These are phyloP conservation scores for Lontra canadensis DNA, from an alignment of 2,113 vertebrate species.

Conservation along the genomic window DNA sequence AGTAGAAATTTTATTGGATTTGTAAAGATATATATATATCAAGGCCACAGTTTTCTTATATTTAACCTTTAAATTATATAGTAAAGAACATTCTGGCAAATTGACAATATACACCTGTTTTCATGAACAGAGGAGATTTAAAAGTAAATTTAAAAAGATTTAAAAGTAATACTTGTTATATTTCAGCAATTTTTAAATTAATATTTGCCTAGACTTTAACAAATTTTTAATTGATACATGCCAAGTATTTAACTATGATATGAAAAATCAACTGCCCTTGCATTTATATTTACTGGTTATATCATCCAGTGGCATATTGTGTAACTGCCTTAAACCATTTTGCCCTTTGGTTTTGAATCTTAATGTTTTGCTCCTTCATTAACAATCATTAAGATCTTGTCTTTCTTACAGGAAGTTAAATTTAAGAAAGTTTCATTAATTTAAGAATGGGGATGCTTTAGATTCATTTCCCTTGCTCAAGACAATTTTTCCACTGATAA, in stretches of 20 bases:
- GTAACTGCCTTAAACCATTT: conserved; percentile 66
- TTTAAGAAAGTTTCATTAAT: conserved; percentile 79
- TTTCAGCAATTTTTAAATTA: not conserved
- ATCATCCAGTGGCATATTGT: conserved; percentile 34
- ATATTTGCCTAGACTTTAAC: not conserved
- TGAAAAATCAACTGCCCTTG: conserved; percentile 58
- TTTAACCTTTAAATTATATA: conserved; percentile 21
- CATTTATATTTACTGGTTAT: conserved; percentile 72
- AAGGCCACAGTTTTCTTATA: not conserved
- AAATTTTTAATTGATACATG: not conserved
- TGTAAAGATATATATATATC: not conserved
- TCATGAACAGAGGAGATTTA: not conserved
- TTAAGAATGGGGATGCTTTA: conserved; percentile 76
- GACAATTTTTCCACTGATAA: conserved; percentile 84
- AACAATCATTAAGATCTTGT: conserved; percentile 77
- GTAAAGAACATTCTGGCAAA: not conserved
- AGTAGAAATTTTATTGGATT: not conserved
- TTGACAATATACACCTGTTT: not conserved
- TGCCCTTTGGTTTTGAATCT: conserved; percentile 71
- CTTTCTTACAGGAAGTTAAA: conserved; percentile 78
- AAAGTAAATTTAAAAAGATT: not conserved
- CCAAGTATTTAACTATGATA: conserved; percentile 66
- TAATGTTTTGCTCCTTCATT: conserved; percentile 70
- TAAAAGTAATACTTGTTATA: not conserved
- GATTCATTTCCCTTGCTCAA: conserved; percentile 74